phyloP scores from a whole-genome alignment of 2,888 invertebrate genomes.

The Chelonus formosanus region DNA sequence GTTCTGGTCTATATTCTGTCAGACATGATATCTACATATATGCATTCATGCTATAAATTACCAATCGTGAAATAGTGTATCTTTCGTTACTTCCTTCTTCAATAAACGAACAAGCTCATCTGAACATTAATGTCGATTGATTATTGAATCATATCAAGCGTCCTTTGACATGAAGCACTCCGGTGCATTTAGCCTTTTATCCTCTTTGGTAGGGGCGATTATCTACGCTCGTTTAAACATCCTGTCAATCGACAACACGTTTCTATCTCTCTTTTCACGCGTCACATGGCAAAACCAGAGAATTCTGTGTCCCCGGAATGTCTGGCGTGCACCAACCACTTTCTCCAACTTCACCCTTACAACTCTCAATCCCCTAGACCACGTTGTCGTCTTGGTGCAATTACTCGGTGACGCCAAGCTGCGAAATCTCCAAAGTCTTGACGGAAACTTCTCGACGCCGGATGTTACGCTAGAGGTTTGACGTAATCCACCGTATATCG shows the following conservation, averaged over 20 bases:
- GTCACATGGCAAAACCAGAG: conserved; percentile 27
- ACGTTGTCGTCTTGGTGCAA: conserved; percentile 28
- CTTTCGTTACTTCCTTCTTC: conserved; percentile 20
- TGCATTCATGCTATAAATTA: conserved; percentile 48
- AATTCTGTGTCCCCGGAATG: conserved; percentile 27
- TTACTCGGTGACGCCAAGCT: conserved; percentile 19
- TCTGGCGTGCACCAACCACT: conserved; percentile 25
- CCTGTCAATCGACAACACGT: conserved; percentile 28
- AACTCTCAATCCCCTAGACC: conserved; percentile 23
- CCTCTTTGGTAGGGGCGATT: conserved; percentile 19
- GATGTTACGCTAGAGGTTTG: conserved; percentile 55
- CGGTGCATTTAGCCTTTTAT: conserved; percentile 24
- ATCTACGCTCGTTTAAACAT: conserved; percentile 29
- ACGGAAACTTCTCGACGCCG: conserved; percentile 47
- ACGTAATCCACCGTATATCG: conserved; percentile 50
- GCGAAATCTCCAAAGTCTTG: conserved; percentile 40
- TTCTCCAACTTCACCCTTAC: conserved; percentile 15
- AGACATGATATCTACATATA: conserved; percentile 17
- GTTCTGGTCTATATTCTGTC: conserved; percentile 35
- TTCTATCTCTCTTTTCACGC: conserved; percentile 23
- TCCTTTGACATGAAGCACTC: conserved; percentile 35
- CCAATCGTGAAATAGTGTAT: conserved; percentile 23
- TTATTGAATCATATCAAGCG: conserved; percentile 47
- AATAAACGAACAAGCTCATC: conserved; percentile 28
- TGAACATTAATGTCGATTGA: conserved; percentile 46